Percentiles rank a stretch among this genome's conserved stretches.
Evolutionary conservation across 2,113 vertebrate species (phyloP).

Genomic region (Furnarius figulus): DNA sequence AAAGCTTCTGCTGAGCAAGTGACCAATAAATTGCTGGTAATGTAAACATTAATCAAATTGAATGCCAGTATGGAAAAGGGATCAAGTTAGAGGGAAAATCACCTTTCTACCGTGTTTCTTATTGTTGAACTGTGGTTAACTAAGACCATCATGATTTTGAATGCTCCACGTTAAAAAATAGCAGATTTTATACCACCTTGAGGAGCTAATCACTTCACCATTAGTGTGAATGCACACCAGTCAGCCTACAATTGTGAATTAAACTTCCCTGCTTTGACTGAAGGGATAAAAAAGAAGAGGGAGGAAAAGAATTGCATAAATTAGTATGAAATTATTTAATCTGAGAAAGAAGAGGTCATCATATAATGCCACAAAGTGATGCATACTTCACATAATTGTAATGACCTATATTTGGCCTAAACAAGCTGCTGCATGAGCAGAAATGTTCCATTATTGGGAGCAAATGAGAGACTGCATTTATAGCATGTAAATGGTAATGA

Average conservation of each 20-base stretch:
- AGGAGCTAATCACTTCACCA: neutral
- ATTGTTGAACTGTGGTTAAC: slow-evolving; percentile 27
- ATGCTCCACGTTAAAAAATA: slow-evolving; percentile 1
- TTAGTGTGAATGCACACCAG: neutral
- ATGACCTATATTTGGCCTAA: slow-evolving; percentile 21
- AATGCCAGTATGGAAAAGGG: slow-evolving; percentile 1
- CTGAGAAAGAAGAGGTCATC: neutral
- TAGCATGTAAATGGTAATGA: neutral
- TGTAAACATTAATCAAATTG: slow-evolving; percentile 69
- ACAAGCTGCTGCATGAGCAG: neutral
- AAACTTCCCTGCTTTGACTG: neutral
- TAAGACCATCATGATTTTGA: slow-evolving; percentile 9
- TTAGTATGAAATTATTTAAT: neutral
- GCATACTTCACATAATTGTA: neutral
- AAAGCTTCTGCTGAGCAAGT: slow-evolving; percentile 67
- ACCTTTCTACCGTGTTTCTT: neutral
- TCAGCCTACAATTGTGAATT: neutral
- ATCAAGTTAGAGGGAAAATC: slow-evolving; percentile 6
- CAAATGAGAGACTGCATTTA: neutral
- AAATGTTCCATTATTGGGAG: neutral
- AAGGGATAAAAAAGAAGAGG: neutral
- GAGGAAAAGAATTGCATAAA: neutral
- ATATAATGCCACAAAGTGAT: neutral
- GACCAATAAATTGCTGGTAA: slow-evolving; percentile 70
- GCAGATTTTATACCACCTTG: neutral